Percentiles rank a stretch among this genome's conserved stretches.
These are phyloP conservation scores for Vulpes lagopus DNA, from an alignment of 2,113 vertebrate genomes.

Conservation along the genomic window DNA sequence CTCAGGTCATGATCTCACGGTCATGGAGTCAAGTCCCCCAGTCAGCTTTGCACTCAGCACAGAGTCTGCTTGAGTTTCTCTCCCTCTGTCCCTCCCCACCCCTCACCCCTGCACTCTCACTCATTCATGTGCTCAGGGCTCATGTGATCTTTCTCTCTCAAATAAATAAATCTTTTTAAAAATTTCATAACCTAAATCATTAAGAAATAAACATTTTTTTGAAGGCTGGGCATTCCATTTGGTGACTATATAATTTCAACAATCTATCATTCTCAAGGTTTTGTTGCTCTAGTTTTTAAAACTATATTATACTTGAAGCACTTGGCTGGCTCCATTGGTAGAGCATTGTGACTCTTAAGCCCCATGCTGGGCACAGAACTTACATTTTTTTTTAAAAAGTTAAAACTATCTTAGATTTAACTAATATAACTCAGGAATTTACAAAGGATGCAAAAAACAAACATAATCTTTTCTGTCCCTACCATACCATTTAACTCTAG, in stretches of 20 bases:
- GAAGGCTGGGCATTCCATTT: background rate
- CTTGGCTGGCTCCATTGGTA: background rate
- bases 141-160: background rate
- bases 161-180: background rate
- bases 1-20: background rate
- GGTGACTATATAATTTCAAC: background rate
- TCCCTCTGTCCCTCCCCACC: background rate
- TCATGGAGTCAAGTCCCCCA: background rate
- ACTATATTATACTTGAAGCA: background rate
- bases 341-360: background rate
- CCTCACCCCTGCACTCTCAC: no score
- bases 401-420: background rate
- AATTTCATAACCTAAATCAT: background rate
- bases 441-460: background rate
- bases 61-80: background rate
- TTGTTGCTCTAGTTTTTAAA: background rate
- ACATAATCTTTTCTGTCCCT: background rate
- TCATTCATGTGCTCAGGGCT: background rate
- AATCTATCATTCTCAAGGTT: background rate
- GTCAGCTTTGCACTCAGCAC: background rate
- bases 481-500: background rate
- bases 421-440: background rate
- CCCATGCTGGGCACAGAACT: background rate
- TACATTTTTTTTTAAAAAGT: background rate
- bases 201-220: background rate